Evolutionary conservation across 2,113 vertebrate species (phyloP).

Genomic region (Aplodontia rufa): DNA sequence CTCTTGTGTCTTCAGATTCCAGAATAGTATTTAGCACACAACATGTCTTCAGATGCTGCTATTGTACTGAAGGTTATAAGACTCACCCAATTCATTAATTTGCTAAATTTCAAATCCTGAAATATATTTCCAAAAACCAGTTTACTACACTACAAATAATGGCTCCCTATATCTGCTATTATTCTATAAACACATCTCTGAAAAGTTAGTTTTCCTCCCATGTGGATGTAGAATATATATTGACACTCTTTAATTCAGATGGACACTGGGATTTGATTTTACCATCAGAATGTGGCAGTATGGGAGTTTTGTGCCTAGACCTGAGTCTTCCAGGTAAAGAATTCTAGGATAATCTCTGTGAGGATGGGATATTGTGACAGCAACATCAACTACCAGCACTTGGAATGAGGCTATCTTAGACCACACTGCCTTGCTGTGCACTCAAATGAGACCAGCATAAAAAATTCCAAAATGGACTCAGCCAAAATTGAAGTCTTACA

Average conservation of each 20-base stretch:
- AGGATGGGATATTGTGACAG: not conserved
- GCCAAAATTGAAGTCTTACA: not conserved
- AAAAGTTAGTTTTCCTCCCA: not conserved
- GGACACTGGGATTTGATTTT: not conserved
- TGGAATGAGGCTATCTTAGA: not conserved
- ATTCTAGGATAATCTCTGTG: fast-evolving
- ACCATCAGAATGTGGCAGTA: not conserved
- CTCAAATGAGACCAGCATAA: not conserved
- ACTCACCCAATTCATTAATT: not conserved
- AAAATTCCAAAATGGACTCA: not conserved
- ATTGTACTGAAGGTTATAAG: not conserved
- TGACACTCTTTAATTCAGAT: not conserved
- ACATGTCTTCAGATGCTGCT: not conserved
- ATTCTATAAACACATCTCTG: not conserved
- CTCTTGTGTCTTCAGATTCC: not conserved
- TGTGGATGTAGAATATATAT: not conserved
- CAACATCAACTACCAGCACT: not conserved
- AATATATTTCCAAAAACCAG: not conserved
- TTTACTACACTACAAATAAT: not conserved
- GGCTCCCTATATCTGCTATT: not conserved
- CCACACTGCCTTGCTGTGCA: not conserved
- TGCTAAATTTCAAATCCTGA: not conserved
- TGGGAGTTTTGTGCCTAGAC: not conserved
- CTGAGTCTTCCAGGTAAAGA: not conserved
- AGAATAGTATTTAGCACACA: not conserved